Evolutionary conservation across 2,888 invertebrate genomes (phyloP).

Genomic region (Germaria angustata): DNA sequence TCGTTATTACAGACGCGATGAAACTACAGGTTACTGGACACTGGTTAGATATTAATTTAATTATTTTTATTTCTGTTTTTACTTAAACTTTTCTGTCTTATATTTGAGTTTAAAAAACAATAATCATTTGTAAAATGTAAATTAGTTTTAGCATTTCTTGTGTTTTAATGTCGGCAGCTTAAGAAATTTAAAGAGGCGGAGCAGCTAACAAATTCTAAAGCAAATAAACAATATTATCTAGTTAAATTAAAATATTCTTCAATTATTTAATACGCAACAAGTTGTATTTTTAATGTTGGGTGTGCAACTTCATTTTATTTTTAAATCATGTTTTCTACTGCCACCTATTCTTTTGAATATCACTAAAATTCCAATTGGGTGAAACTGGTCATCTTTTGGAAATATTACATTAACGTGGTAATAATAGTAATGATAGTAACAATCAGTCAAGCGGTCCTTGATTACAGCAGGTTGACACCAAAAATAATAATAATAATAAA

Average conservation of each 20-base stretch:
- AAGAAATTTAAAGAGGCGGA: not conserved
- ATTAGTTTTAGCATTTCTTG: slow-evolving; percentile 59
- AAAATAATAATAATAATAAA: too few species aligned
- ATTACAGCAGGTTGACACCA: too few species aligned
- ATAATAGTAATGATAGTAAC: too few species aligned
- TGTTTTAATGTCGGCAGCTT: slow-evolving; percentile 29
- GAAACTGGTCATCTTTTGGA: too few species aligned
- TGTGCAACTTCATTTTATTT: too few species aligned
- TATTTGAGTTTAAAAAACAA: slow-evolving; percentile 49
- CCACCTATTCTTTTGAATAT: too few species aligned
- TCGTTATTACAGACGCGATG: slow-evolving; percentile 93
- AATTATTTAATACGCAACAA: slow-evolving; percentile 7
- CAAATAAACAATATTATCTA: slow-evolving; percentile 34
- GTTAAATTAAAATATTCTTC: slow-evolving; percentile 19
- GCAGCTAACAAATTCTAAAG: slow-evolving; percentile 15
- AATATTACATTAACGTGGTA: too few species aligned
- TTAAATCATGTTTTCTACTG: too few species aligned
- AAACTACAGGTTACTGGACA: slow-evolving; percentile 90
- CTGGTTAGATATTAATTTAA: slow-evolving; percentile 86
- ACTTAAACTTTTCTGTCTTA: slow-evolving; percentile 57
- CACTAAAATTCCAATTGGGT: too few species aligned
- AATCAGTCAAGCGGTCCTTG: too few species aligned
- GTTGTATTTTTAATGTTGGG: slow-evolving; percentile 16
- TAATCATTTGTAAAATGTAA: slow-evolving; percentile 38
- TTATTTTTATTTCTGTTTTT: slow-evolving; percentile 68